Evolutionary conservation across 1,140 invertebrate species (phyloP).

Genomic region (Oscheius sp.): DNA sequence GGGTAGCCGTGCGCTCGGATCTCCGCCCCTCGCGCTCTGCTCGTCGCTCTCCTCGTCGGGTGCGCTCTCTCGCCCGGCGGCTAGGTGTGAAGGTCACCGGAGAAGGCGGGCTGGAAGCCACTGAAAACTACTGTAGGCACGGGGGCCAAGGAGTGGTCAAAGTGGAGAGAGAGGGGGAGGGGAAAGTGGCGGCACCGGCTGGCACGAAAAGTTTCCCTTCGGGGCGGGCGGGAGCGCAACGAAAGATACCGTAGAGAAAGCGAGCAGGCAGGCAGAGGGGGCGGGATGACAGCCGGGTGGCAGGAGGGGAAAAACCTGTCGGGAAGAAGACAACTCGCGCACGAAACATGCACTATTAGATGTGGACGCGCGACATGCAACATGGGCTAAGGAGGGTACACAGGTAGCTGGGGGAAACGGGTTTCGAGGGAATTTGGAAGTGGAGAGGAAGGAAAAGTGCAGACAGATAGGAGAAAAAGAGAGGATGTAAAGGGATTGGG

Average conservation of each 20-base stretch:
- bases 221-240: not conserved
- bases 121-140: too few relatives aligned
- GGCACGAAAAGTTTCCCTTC: not conserved
- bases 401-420: not conserved
- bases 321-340: not conserved
- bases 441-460: not conserved
- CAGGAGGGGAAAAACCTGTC: constrained; percentile 1
- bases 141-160: too few relatives aligned
- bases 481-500: not conserved
- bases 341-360: constrained; percentile 9
- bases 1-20: not conserved
- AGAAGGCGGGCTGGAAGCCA: too few relatives aligned
- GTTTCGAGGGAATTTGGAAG: not conserved
- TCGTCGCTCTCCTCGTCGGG: not conserved
- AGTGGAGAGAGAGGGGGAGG: too few relatives aligned
- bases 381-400: not conserved
- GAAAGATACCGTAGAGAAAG: not conserved
- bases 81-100: not conserved
- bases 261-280: not conserved
- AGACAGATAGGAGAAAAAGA: too few relatives aligned
- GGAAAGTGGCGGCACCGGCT: too few relatives aligned
- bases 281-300: not conserved
- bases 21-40: not conserved
- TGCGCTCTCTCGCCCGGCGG: not conserved
- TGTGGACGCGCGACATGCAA: not conserved